Evolutionary conservation across 2,888 invertebrate species (phyloP), one percentile per base, ranked within the genome.

Genomic region (Sphecodes monilicornis): DNA sequence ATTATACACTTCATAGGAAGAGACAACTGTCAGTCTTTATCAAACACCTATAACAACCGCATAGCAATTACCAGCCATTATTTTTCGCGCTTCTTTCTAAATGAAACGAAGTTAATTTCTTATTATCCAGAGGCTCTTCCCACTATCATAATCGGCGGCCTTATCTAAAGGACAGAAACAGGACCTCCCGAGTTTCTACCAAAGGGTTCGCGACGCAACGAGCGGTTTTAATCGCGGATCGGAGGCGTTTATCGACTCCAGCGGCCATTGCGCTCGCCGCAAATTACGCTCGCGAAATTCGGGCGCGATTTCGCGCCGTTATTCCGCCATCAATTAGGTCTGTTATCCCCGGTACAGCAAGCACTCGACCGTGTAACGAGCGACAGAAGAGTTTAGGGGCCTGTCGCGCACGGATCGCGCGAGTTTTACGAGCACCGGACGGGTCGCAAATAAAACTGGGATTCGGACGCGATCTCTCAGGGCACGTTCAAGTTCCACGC

Each of bases 271-370:
- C 69, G 84, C 80, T 80, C 73, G 68, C 74, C 54, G 79, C 80
- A 84, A n/a, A 86, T 88, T 83, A 80, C 71, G 50, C 3, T 60
- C 82, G 70, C 72, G 70, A 80, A 86, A 80, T 75, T 80, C 66
- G 86, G 68, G 66, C 85, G 75, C 85, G 88, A 85, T 87, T 79
- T 87, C 83, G 78, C 88, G 84, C 86, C 80, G 84, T 89, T 89
- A 89, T 82, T 78, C 76, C 86, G 77, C 89, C 89, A 86, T 89
- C 87, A 87, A 89, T 86, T 87, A 80, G 73, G 57, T 57, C 81
- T 18, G 76, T 82, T 89, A 89, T 87, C 85, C 78, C 26, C 46
- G 29, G 36, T 73, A 75, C 66, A 66, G 39, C 82, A 36, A 26
- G 36, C 78, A 26, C 50, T 66, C 79, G 60, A 39, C 36, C 54